Evolutionary conservation across 2,888 invertebrate species (phyloP).

Genomic region (Drosophila birchii): DNA sequence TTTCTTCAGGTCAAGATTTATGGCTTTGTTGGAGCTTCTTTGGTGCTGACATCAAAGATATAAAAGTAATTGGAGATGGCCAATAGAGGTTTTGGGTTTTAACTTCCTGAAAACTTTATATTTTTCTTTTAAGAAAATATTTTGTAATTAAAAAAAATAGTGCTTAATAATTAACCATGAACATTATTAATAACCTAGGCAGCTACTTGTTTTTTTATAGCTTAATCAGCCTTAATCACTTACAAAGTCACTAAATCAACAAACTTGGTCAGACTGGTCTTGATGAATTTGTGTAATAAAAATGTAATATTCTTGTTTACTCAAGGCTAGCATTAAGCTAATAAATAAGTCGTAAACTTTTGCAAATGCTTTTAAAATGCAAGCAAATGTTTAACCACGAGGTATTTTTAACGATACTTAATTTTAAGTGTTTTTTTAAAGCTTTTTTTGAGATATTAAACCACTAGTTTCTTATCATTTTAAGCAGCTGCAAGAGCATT

Average conservation of each 20-base stretch:
- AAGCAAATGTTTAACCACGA: background rate
- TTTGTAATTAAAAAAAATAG: background rate
- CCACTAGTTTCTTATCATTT: conserved; percentile 1
- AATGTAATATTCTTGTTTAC: conserved; percentile 8
- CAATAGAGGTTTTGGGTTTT: background rate
- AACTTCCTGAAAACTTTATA: background rate
- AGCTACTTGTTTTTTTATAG: background rate
- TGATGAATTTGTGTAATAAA: conserved; percentile 9
- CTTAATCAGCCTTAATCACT: background rate
- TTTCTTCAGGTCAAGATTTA: conserved; percentile 51
- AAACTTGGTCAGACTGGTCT: background rate
- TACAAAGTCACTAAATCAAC: conserved; percentile 1
- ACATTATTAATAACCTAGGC: no score
- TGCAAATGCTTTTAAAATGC: conserved; percentile 2
- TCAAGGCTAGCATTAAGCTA: background rate
- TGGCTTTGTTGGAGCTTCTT: conserved; percentile 27
- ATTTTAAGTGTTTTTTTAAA: background rate
- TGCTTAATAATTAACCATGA: background rate
- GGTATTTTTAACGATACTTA: background rate
- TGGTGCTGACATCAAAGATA: conserved; percentile 19
- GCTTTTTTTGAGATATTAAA: background rate
- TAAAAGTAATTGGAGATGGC: conserved; percentile 30
- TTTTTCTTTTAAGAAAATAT: background rate
- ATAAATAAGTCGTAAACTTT: conserved; percentile 7
- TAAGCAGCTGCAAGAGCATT: conserved; percentile 1